These are phyloP conservation scores for Vidua macroura DNA, from an alignment of 2,113 vertebrate species.

Conservation along the genomic window DNA sequence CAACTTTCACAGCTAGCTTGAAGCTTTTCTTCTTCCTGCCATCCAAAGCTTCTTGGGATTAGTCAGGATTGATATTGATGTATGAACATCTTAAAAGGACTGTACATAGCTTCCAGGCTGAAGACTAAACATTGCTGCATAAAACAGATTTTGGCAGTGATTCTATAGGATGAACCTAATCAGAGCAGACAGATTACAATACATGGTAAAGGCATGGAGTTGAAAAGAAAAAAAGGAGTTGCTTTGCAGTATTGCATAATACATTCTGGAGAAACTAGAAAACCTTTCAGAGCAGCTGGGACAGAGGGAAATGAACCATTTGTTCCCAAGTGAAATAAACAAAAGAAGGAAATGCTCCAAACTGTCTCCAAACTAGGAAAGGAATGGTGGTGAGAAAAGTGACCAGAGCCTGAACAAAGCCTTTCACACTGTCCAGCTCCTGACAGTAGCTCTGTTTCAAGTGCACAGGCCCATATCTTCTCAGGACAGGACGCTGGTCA, in stretches of 20 bases:
- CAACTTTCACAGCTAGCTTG: slow-evolving; percentile 2
- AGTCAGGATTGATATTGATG: slow-evolving; percentile 34
- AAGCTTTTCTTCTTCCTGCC: slow-evolving; percentile 16
- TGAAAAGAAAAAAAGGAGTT: slow-evolving; percentile 31
- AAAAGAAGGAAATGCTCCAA: slow-evolving; percentile 35
- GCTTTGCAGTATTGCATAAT: slow-evolving; percentile 19
- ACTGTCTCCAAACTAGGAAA: slow-evolving; percentile 42
- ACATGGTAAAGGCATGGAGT: slow-evolving; percentile 15
- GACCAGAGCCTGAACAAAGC: not conserved
- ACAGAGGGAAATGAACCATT: slow-evolving; percentile 42
- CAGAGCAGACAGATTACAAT: slow-evolving; percentile 58
- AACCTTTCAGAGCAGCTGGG: slow-evolving; percentile 43
- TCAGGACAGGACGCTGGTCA: not conserved
- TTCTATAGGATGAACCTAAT: slow-evolving; percentile 59
- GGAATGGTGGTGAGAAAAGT: slow-evolving; percentile 9
- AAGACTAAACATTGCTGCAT: slow-evolving; percentile 62
- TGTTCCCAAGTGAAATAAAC: slow-evolving; percentile 43
- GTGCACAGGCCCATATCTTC: not conserved
- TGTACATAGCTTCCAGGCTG: slow-evolving; percentile 48
- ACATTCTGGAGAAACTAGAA: slow-evolving; percentile 54
- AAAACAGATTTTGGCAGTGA: slow-evolving; percentile 64
- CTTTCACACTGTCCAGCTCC: not conserved
- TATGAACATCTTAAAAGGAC: slow-evolving; percentile 56
- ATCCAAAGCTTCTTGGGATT: slow-evolving; percentile 31
- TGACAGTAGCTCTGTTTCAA: slow-evolving; percentile 5